Evolutionary conservation across 2,113 vertebrate species (phyloP).

Genomic region (Elephas maximus): DNA sequence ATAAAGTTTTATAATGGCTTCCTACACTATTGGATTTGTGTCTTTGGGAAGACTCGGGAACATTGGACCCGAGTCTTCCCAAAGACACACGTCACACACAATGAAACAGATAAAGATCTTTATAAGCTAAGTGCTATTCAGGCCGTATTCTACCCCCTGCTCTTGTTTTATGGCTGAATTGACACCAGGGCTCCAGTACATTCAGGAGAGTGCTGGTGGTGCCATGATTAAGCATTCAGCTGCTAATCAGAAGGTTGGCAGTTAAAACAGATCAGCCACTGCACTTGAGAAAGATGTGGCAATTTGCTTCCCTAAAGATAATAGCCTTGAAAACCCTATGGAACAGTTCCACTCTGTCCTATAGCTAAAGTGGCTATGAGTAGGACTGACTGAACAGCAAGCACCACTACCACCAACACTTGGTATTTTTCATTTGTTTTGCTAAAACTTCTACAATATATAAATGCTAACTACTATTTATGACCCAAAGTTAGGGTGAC

Average conservation of each 20-base stretch:
- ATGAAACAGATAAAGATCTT: constrained; percentile 43
- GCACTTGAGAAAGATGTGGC: too few relatives aligned
- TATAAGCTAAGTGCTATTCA: neutral
- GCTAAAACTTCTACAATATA: neutral
- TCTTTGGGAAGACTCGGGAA: constrained; percentile 18
- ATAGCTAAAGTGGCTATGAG: too few relatives aligned
- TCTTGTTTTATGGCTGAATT: constrained; percentile 42
- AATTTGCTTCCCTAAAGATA: too few relatives aligned
- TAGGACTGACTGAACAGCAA: too few relatives aligned
- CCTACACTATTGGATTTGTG: neutral
- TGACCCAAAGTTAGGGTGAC: neutral
- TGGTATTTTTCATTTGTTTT: neutral
- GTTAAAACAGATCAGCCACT: too few relatives aligned
- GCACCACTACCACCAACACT: too few relatives aligned
- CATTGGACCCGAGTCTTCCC: neutral
- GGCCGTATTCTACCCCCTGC: constrained; percentile 24
- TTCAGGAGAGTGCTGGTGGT: neutral
- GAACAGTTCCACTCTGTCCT: too few relatives aligned
- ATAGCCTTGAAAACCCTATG: too few relatives aligned
- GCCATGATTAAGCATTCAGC: too few relatives aligned
- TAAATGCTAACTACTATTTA: neutral
- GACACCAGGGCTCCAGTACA: neutral
- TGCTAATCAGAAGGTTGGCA: too few relatives aligned
- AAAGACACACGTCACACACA: neutral
- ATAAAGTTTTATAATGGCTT: neutral